phyloP scores from a whole-genome alignment of 2,797 vertebrate species.

The Pangasius krempfi region DNA sequence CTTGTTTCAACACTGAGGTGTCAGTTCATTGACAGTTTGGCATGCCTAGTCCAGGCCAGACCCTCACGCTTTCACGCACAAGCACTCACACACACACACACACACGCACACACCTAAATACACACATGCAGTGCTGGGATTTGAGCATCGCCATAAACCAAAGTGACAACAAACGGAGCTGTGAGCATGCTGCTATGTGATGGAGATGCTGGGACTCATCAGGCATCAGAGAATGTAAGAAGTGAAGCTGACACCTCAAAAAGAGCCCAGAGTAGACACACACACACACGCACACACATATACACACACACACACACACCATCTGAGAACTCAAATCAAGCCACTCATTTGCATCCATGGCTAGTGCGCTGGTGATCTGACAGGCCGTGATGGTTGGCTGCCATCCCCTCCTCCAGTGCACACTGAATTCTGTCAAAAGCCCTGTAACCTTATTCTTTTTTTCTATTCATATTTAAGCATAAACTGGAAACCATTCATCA shows the following conservation, averaged over 20 bases:
- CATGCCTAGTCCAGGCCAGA: conserved; percentile 35
- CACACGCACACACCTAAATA: background rate
- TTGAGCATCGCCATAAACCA: conserved; percentile 41
- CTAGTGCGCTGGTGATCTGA: conserved; percentile 33
- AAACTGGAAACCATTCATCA: conserved; percentile 34
- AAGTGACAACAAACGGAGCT: conserved; percentile 46
- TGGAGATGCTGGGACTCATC: conserved; percentile 44
- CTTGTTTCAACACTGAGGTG: conserved; percentile 40
- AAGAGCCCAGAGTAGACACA: conserved; percentile 39
- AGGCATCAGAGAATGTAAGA: conserved; percentile 39
- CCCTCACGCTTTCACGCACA: background rate
- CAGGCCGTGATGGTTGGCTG: conserved; percentile 49
- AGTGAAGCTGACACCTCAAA: conserved; percentile 49
- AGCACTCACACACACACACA: conserved; percentile 1
- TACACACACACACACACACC: conserved; percentile 34
- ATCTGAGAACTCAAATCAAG: conserved; percentile 42
- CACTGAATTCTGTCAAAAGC: conserved; percentile 30
- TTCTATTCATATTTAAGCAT: background rate
- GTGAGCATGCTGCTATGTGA: conserved; percentile 26
- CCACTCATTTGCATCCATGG: conserved; percentile 42
- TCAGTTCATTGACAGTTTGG: conserved; percentile 50
- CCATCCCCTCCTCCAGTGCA: conserved; percentile 24
- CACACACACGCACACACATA: background rate
- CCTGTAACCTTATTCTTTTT: conserved; percentile 20
- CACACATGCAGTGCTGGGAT: conserved; percentile 22